Base-by-base conservation (phyloP, 64 coral and sea anemone genomes). In the Cladopsammia gracilis region DNA sequence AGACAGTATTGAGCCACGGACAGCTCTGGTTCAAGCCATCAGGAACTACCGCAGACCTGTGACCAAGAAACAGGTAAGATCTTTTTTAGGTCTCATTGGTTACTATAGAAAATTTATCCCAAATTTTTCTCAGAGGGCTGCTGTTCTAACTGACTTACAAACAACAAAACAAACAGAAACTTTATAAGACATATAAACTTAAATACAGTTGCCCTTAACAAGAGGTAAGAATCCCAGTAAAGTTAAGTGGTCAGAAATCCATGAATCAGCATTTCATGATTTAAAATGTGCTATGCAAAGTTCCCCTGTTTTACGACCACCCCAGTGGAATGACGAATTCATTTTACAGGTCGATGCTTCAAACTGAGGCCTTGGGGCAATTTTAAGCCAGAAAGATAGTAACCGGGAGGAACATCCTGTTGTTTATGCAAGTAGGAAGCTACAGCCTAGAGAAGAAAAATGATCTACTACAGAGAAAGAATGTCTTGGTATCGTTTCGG, bases 341-440 rank as follows among this genome's bases (percentile, higher is more conserved):
- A 44, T 85, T 25, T 18, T 85, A 14, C 20, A 85, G 22, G 61
- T 64, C 7, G 81, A 85, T 47, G 60, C 81, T n/a, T 85, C 81
- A 10, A 64, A 59, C 24, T 6, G 26, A 59, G 81, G 59, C 7
- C 61, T 85, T 25, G 81, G 81, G 19, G 81, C 59, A 20, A 85
- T 85, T 44, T 47, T 85, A 13, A 9, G 19, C 3, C 81, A 85
- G 25, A 64, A 42, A 66, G 0, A 59, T 62, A 10, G 8, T 6
- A 18, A 85, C 7, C 61, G 59, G 1, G 10, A 64, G 10, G 81
- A 85, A 64, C 81, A 85, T 24, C 56, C 61, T 16, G 19, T 85
- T 10, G 81, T 44, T 24, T 85, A 85, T 44, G 81, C 81, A 13
- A 85, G 81, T 44, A 22, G 81, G 10, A 64, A 64, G 5, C 56